Base-by-base conservation (phyloP, 2,113 vertebrate species). In the Pithys albifrons region DNA sequence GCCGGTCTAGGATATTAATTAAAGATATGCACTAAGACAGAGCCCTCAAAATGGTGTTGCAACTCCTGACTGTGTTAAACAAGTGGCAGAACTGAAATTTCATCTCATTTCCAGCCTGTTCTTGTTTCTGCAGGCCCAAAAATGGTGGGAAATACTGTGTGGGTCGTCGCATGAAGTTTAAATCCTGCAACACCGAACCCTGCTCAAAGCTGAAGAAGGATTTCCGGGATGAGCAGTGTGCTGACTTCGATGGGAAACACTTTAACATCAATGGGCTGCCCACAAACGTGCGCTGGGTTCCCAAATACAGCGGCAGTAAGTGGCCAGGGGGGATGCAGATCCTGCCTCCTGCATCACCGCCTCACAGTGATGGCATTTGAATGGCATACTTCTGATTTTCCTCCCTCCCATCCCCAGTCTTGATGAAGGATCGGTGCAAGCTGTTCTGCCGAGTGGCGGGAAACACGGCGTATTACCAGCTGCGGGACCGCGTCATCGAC, bases 291-390 rank as follows among this genome's bases (percentile, higher is more conserved):
- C 99, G 99, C 98, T 99, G 99, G 99, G 99, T 99, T 70, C 99
- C 99, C 81, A 99, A 99, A 67, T 99, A 99, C 97, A 99, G 99
- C 20, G 99, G 99, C 98, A 99, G 99, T 99, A 97, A 99, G 99
- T 98, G 69, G 7, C 19, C 11, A 5, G 29, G 9, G 33, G 37
- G 6, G 23, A 46, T 7, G 33, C n/a, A 23, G 46, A 2, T 35
- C 41, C 65, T 35, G 67, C 45, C 3, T 5, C 2, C 8, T 20
- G 41, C 54, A 12, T 41, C 24, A 18, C 80, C 6, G 3, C 13
- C 0, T 16, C 0, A 0, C 45, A 64, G 7, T 43, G 46, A 54
- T 12, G 22, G 6, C 13, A 3, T 62, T 62, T 4, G 31, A 67
- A 5, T 80, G 39, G 92, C 7, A 0, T 11, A 14, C 29, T 96